phyloP scores from a whole-genome alignment of 2,113 vertebrate genomes.

The Acinonyx jubatus region DNA sequence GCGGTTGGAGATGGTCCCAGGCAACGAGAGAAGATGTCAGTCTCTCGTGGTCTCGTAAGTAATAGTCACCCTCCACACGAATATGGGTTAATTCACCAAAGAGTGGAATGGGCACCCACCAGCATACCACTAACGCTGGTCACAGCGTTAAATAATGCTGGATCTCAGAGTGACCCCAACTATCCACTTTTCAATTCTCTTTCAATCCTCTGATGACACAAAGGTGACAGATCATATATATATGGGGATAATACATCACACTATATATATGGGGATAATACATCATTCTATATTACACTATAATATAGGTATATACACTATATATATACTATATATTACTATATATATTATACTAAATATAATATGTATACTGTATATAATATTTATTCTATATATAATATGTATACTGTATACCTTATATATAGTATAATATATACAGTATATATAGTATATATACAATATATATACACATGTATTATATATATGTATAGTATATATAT shows the following conservation, averaged over 20 bases:
- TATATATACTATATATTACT: no score
- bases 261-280: no score
- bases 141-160: background rate
- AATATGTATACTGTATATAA: no score
- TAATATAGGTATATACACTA: no score
- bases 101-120: background rate
- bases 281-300: no score
- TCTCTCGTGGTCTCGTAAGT: background rate
- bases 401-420: no score
- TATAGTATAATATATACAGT: no score
- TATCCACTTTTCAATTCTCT: background rate
- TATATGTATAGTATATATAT: no score
- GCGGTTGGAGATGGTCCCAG: background rate
- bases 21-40: background rate
- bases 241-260: background rate
- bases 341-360: no score
- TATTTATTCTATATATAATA: no score
- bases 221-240: background rate
- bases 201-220: background rate
- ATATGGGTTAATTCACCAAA: background rate
- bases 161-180: background rate
- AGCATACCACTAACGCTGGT: fast-evolving
- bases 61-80: background rate
- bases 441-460: no score
- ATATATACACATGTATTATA: no score